phyloP scores from a whole-genome alignment of 2,888 invertebrate genomes.

The Antheraea yamamai region DNA sequence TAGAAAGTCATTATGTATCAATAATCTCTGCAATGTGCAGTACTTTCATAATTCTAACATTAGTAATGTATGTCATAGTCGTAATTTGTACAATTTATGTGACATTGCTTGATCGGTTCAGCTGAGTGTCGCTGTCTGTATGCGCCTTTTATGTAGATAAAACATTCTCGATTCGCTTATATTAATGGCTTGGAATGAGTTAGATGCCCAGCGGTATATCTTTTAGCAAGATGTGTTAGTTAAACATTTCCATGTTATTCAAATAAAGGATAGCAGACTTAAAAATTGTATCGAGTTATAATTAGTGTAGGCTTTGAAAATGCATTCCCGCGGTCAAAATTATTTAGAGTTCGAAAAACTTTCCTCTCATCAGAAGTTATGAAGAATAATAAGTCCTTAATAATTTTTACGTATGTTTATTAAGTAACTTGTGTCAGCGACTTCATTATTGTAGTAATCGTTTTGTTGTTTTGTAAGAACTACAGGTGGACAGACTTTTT shows the following conservation, averaged over 20 bases:
- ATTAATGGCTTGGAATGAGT: conserved; percentile 21
- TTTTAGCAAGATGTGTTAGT: conserved; percentile 1
- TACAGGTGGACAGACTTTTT: too few species aligned
- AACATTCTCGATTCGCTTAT: conserved; percentile 37
- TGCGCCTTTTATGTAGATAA: conserved; percentile 34
- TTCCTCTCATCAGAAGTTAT: neutral
- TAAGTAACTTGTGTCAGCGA: too few species aligned
- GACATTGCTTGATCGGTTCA: conserved; percentile 23
- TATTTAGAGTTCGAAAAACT: neutral
- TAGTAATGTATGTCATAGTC: conserved; percentile 24
- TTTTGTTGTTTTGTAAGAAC: too few species aligned
- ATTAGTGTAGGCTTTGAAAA: neutral
- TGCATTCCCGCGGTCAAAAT: neutral
- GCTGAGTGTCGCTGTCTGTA: conserved; percentile 19
- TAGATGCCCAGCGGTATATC: conserved; percentile 32
- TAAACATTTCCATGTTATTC: conserved; percentile 26
- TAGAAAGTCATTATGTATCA: neutral
- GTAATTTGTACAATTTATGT: conserved; percentile 33
- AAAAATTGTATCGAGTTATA: neutral
- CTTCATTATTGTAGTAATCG: too few species aligned
- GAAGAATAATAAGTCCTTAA: neutral
- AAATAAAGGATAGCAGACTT: neutral
- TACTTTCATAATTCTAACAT: conserved; percentile 1
- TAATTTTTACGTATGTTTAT: neutral
- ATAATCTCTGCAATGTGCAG: neutral